These are phyloP conservation scores for Steatornis caripensis DNA, from an alignment of 2,113 vertebrate species.

Conservation along the genomic window DNA sequence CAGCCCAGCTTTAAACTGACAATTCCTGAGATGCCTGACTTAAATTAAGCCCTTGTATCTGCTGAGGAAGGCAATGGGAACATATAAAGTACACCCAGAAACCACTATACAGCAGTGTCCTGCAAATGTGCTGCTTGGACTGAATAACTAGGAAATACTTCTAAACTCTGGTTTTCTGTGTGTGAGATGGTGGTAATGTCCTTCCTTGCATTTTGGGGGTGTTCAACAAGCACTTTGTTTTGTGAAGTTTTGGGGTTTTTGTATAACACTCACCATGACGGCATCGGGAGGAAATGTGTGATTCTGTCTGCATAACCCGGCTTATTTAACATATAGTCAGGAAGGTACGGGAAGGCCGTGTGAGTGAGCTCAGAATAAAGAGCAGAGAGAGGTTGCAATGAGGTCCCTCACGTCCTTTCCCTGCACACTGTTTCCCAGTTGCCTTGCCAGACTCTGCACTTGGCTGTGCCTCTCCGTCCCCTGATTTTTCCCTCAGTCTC, in stretches of 20 bases:
- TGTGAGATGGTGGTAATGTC: not conserved
- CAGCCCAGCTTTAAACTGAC: too few relatives aligned
- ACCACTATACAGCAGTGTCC: not conserved
- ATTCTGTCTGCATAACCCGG: not conserved
- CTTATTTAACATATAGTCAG: not conserved
- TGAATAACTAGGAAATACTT: not conserved
- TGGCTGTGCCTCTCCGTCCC: not conserved
- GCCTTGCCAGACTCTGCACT: not conserved
- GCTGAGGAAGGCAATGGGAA: not conserved
- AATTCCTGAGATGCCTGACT: not conserved
- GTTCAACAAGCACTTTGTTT: not conserved
- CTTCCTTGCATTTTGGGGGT: not conserved
- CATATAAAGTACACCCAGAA: not conserved
- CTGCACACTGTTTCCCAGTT: not conserved
- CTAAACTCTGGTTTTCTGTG: not conserved
- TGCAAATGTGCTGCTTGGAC: not conserved
- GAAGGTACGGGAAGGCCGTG: not conserved
- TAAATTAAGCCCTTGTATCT: not conserved
- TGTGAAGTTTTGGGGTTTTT: not conserved
- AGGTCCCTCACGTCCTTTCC: not conserved
- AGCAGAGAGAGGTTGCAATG: not conserved
- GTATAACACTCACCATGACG: not conserved
- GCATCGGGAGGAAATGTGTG: not conserved
- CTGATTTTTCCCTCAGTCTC: not conserved
- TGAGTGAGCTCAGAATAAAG: not conserved